Percentiles rank a stretch among this genome's conserved stretches.
Conservation (phyloP, 2,888 invertebrate species). For the Rhingia rostrata region DNA sequence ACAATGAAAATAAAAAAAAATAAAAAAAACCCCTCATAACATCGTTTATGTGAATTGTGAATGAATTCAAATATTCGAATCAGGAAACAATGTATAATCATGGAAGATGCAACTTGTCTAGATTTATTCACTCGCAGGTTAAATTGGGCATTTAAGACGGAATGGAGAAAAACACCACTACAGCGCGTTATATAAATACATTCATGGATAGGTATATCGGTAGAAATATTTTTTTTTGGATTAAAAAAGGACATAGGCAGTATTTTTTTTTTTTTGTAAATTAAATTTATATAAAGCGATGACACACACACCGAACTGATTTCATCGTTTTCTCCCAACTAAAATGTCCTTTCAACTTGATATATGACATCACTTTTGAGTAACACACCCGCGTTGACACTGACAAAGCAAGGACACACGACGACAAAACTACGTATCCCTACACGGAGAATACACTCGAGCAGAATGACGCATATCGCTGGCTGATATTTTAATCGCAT, state of each 20-base stretch:
- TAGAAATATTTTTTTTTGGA: background rate
- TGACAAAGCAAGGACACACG: slow-evolving; percentile 62
- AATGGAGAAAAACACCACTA: no score
- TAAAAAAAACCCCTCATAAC: no score
- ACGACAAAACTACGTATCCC: slow-evolving; percentile 50
- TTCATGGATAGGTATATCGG: no score
- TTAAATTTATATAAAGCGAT: slow-evolving; percentile 35
- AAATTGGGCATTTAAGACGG: no score
- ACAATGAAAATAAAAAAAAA: no score
- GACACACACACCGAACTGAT: slow-evolving; percentile 71
- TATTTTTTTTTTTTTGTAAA: slow-evolving; percentile 7
- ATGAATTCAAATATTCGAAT: no score
- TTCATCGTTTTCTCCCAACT: slow-evolving; percentile 67
- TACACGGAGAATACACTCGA: slow-evolving; percentile 41
- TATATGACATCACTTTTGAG: slow-evolving; percentile 70
- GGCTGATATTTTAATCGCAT: slow-evolving; percentile 33
- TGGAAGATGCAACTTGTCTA: no score
- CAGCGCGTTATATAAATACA: no score
- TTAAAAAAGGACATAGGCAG: background rate
- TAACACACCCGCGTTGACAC: slow-evolving; percentile 69
- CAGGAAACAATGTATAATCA: no score
- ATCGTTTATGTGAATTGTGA: no score
- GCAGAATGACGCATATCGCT: slow-evolving; percentile 56
- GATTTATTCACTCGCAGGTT: no score
- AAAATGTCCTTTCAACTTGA: slow-evolving; percentile 65